Evolutionary conservation across 2,888 invertebrate species (phyloP), one percentile per base, ranked within the genome.

Genomic region (Desoria tigrina): DNA sequence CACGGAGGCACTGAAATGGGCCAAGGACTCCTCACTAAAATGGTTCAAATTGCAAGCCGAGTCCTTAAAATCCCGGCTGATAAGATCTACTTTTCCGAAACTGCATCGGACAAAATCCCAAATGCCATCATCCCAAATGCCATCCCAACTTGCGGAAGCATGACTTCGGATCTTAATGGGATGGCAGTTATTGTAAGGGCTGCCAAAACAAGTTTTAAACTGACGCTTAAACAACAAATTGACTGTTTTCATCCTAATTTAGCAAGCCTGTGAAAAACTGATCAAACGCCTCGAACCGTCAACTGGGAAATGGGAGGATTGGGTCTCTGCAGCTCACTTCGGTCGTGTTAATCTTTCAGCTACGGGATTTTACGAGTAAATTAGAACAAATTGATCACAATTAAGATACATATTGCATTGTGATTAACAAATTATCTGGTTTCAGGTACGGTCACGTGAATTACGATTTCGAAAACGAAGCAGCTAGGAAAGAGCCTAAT

Each of bases 11-110:
- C 90, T 9, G 97, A 97, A 84, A 96, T 97, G 90, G 97, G 97
- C 0, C 97, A 97, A 82, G 97, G 97, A 1, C 83, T 97, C 4
- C 91, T 95, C 79, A 97, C 93, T 0, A 97, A 97, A 84, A 93
- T 95, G 89, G 88, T 93, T 9, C 77, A 84, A 81, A 88, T 93
- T 14, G 91, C 92, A 2, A 89, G 92, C 51, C 84, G 88, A 69
- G 84, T 84, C 0, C 81, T 94, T 16, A 87, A 85, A 57, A 85
- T 92, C 37, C 86, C 89, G 2, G 79, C 85, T 0, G 85, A 87
- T 0, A 85, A 86, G 77, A 91, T 94, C 76, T 89, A 92, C 78
- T 87, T 92, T 16, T 85, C 86, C 27, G 94, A 94, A 79, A 91
- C 92, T 0, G 81, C 90, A 0, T 93, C 93, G 0, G 94, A 94